Evolutionary conservation across 2,113 vertebrate genomes (phyloP).

Genomic region (Heloderma charlesbogerti): DNA sequence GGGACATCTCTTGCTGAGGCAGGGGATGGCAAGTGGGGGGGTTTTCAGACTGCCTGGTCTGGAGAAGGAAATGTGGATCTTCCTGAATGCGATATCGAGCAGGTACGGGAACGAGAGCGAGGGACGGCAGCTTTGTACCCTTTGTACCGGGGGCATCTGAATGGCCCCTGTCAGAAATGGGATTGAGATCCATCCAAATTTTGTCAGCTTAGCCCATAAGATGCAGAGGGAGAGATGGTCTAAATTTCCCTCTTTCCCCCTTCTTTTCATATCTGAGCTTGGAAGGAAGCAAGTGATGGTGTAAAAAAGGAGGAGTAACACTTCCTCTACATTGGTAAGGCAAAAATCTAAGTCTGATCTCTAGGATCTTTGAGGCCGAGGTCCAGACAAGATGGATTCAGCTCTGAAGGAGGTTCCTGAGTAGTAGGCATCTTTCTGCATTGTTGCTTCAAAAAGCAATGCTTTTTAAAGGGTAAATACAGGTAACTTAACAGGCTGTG

Average conservation of each 20-base stretch:
- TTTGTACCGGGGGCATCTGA: not conserved
- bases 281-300: not conserved
- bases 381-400: not conserved
- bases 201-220: not conserved
- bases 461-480: not conserved
- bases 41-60: not conserved
- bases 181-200: not conserved
- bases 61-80: not conserved
- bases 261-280: not conserved
- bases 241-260: not conserved
- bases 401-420: not conserved
- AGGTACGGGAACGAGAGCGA: not conserved
- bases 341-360: not conserved
- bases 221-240: not conserved
- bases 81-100: not conserved
- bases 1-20: too few species aligned
- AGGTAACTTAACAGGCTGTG: not conserved
- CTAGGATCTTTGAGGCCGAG: not conserved
- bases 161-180: too few species aligned
- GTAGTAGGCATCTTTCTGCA: too few species aligned
- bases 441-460: not conserved
- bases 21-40: too few species aligned
- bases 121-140: not conserved
- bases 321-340: too few species aligned
- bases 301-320: not conserved